These are phyloP conservation scores for Phodopus roborovskii DNA, from an alignment of 2,113 vertebrate genomes.

Conservation along the genomic window DNA sequence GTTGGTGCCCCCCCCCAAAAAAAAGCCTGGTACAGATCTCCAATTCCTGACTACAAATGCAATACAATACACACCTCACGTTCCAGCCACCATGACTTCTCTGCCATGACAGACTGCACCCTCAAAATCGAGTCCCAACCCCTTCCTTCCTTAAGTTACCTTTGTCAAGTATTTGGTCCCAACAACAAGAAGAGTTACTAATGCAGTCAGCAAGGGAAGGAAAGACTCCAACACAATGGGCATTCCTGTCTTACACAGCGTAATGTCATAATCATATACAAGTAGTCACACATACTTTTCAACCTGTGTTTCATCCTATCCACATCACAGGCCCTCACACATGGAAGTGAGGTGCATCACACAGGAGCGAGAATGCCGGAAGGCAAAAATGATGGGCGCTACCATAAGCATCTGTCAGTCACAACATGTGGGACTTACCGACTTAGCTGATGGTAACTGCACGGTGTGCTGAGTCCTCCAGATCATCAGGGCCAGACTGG, in stretches of 20 bases:
- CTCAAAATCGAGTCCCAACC: neutral
- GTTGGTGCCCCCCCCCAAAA: neutral
- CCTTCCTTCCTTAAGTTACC: neutral
- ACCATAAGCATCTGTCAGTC: neutral
- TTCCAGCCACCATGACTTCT: neutral
- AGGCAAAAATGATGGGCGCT: neutral
- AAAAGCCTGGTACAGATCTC: neutral
- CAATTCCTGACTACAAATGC: neutral
- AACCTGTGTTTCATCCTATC: neutral
- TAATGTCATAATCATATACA: neutral
- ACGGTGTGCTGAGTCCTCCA: neutral
- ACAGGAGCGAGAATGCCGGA: neutral
- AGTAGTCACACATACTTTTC: neutral
- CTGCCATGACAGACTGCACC: neutral
- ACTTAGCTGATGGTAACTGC: neutral
- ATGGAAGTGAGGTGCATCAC: neutral
- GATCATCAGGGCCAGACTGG: neutral
- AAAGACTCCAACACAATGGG: neutral
- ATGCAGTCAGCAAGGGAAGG: neutral
- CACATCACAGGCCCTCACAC: neutral
- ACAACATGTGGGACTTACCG: neutral
- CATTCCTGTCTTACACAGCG: neutral
- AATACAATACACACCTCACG: too few species aligned
- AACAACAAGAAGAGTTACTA: neutral
- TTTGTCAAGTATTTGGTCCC: neutral